Conservation (phyloP, 2,113 vertebrate genomes). For the Hystrix cristata region DNA sequence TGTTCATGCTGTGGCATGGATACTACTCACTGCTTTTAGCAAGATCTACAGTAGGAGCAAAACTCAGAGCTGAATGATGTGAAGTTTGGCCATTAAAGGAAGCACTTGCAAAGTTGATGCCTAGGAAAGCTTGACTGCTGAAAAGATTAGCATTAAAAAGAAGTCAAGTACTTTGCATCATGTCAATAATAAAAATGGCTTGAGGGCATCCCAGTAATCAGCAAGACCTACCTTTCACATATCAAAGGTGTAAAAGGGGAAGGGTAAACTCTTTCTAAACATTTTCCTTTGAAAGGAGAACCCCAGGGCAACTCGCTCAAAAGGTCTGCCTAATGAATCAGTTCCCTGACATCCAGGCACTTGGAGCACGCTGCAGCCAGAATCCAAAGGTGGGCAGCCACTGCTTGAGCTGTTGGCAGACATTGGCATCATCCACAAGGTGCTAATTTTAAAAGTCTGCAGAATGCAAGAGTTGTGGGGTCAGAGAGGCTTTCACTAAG, state of each 20-base stretch:
- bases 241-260: background rate
- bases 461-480: background rate
- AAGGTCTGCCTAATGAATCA: background rate
- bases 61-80: background rate
- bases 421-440: background rate
- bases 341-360: background rate
- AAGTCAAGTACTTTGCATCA: background rate
- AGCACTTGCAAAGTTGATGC: background rate
- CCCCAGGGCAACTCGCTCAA: background rate
- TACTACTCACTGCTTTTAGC: background rate
- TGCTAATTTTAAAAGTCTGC: background rate
- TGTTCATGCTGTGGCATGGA: background rate
- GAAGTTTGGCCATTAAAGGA: background rate
- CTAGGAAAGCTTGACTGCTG: background rate
- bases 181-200: background rate
- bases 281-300: background rate
- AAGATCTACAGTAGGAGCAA: background rate
- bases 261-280: background rate
- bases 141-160: background rate
- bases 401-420: background rate
- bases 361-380: background rate
- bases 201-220: background rate
- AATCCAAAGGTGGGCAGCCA: background rate
- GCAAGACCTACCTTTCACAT: background rate
- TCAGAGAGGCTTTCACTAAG: background rate